These are phyloP conservation scores for Lycaon pictus DNA, from an alignment of 2,113 vertebrate species.

Conservation along the genomic window DNA sequence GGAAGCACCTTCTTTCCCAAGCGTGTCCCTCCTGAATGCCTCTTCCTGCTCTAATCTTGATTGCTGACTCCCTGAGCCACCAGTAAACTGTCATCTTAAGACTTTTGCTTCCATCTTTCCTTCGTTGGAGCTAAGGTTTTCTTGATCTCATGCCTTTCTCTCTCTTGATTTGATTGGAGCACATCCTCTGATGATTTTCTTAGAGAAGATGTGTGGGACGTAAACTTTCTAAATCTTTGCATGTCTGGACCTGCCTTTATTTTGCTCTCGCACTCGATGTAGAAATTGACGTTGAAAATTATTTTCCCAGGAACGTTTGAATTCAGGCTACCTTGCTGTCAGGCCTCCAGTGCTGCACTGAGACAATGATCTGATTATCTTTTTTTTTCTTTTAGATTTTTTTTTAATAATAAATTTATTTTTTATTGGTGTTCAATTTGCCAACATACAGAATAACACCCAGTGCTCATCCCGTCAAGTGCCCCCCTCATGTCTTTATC, in stretches of 20 bases:
- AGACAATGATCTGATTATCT: slow-evolving; percentile 29
- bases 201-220: slow-evolving; percentile 28
- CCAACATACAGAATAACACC: no score
- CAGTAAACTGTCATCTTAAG: neutral
- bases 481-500: neutral
- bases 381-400: no score
- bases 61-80: neutral
- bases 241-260: slow-evolving; percentile 23
- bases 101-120: neutral
- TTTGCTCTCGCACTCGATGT: slow-evolving; percentile 16
- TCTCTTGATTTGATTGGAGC: slow-evolving; percentile 51
- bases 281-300: slow-evolving; percentile 2
- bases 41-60: neutral
- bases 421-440: no score
- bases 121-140: neutral
- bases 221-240: slow-evolving; percentile 29
- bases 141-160: neutral
- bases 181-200: neutral
- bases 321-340: neutral
- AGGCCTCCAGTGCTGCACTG: neutral
- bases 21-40: neutral
- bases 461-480: no score
- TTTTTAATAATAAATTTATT: no score
- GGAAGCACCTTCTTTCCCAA: neutral
- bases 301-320: neutral